A percentile compares a stretch with the other conserved stretches of the same genome.
phyloP scores from a whole-genome alignment of 2,113 vertebrate species.

The Macroglossus sobrinus region DNA sequence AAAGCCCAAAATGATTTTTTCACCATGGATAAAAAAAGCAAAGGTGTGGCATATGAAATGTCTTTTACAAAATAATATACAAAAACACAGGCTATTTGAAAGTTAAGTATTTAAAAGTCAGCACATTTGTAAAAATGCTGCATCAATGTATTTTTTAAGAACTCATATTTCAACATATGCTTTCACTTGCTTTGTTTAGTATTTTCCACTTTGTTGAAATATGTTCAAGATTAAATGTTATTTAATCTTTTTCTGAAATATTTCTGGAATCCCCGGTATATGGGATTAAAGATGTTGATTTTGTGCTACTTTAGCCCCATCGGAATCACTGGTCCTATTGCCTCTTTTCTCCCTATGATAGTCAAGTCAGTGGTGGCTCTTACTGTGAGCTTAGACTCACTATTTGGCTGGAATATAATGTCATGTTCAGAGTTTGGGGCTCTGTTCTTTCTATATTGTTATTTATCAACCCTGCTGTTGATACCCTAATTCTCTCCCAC shows the following conservation, averaged over 20 bases:
- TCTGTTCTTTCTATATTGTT: background rate
- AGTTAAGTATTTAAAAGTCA: background rate
- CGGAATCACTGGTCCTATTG: background rate
- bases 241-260: background rate
- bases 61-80: background rate
- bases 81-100: background rate
- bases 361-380: background rate
- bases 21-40: background rate
- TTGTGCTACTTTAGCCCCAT: background rate
- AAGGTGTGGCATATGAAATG: background rate
- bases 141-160: background rate
- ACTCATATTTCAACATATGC: background rate
- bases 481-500: background rate
- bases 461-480: background rate
- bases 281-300: background rate
- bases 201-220: background rate
- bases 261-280: background rate
- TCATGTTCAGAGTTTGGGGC: background rate
- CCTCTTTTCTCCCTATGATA: background rate
- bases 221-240: background rate
- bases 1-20: background rate
- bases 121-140: background rate
- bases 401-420: background rate
- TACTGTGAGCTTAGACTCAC: background rate
- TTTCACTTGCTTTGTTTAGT: background rate